These are phyloP conservation scores for Tenualosa thibaudeaui DNA, from an alignment of 2,797 vertebrate genomes.

Conservation along the genomic window DNA sequence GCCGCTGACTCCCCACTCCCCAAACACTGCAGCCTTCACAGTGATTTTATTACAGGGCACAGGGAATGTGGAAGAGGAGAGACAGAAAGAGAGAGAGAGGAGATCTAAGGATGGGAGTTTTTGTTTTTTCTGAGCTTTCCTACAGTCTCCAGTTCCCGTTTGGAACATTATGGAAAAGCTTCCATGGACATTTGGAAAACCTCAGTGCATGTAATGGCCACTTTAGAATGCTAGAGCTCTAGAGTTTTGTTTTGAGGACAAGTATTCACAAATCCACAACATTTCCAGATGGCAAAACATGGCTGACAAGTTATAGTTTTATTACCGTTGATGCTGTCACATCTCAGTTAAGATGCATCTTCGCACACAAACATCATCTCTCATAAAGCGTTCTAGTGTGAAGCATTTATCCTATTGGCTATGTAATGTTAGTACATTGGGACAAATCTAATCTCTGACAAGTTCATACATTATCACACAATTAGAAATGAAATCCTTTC, in stretches of 20 bases:
- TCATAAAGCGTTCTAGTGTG: too few species aligned
- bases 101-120: neutral
- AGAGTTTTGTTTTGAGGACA: neutral
- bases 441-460: neutral
- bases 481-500: neutral
- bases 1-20: slow-evolving; percentile 65
- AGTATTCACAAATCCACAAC: neutral
- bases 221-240: neutral
- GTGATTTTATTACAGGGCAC: slow-evolving; percentile 60
- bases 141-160: slow-evolving; percentile 10
- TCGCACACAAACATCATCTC: too few species aligned
- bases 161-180: slow-evolving; percentile 41
- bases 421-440: neutral
- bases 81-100: neutral
- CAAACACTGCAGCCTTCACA: slow-evolving; percentile 52
- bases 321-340: neutral
- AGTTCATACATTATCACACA: neutral
- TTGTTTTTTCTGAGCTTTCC: neutral
- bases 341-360: too few species aligned
- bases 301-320: neutral
- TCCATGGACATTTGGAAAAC: slow-evolving; percentile 29
- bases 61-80: slow-evolving; percentile 18
- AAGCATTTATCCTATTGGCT: too few species aligned
- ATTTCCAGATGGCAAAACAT: neutral
- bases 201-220: neutral